These are phyloP conservation scores for Anthrax anthrax DNA, from an alignment of 2,888 invertebrate species.

Conservation along the genomic window DNA sequence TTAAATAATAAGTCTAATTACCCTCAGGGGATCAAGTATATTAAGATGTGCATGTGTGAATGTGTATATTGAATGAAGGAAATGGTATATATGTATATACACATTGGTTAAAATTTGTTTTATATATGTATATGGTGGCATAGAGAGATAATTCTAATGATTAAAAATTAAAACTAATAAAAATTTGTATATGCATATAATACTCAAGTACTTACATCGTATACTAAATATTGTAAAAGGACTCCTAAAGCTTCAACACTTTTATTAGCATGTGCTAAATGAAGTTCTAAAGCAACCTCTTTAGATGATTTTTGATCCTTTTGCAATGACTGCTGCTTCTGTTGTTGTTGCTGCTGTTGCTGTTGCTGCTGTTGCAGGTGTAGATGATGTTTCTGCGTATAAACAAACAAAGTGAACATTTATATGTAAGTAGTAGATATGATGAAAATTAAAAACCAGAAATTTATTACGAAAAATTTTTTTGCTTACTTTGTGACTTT, in stretches of 20 bases:
- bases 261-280: slow-evolving; percentile 33
- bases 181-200: too few species aligned
- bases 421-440: neutral
- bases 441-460: neutral
- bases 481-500: slow-evolving; percentile 7
- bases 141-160: too few species aligned
- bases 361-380: slow-evolving; percentile 12
- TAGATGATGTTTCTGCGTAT: slow-evolving; percentile 12
- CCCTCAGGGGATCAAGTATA: too few species aligned
- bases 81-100: too few species aligned
- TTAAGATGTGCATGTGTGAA: too few species aligned
- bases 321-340: slow-evolving; percentile 6
- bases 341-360: slow-evolving; percentile 12
- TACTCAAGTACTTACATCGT: slow-evolving; percentile 43
- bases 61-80: too few species aligned
- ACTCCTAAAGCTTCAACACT: slow-evolving; percentile 73
- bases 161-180: too few species aligned
- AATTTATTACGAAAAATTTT: neutral
- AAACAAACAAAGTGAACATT: neutral
- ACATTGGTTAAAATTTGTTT: too few species aligned
- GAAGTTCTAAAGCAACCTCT: slow-evolving; percentile 19
- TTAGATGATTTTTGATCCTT: slow-evolving; percentile 14
- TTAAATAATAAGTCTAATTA: too few species aligned
- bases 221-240: slow-evolving; percentile 71
- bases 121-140: too few species aligned